Evolutionary conservation across 2,888 invertebrate genomes (phyloP).

Genomic region (Caenorhabditis macrosperma): DNA sequence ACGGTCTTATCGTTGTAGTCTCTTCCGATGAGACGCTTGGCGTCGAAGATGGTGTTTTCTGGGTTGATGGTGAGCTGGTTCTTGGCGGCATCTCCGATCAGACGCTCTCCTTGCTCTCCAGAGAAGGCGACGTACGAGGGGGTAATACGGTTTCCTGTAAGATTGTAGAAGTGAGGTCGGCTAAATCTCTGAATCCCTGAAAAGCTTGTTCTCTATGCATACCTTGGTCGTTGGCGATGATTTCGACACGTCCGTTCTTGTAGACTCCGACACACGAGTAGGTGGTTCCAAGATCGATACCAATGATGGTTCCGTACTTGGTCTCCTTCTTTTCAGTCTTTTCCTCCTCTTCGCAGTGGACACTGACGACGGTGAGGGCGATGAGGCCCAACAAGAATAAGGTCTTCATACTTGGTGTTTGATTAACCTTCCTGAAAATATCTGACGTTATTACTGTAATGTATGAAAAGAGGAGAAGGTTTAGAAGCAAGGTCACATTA

Average conservation of each 20-base stretch:
- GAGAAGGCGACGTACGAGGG: slow-evolving; percentile 80
- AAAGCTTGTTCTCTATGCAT: slow-evolving; percentile 49
- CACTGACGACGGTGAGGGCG: slow-evolving; percentile 69
- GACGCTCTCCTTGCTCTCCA: slow-evolving; percentile 77
- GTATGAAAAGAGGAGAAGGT: not conserved
- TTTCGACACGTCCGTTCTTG: slow-evolving; percentile 82
- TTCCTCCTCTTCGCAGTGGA: slow-evolving; percentile 69
- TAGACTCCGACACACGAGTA: slow-evolving; percentile 81
- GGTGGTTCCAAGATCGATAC: slow-evolving; percentile 81
- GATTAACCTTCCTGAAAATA: slow-evolving; percentile 36
- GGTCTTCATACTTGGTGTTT: slow-evolving; percentile 72
- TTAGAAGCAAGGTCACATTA: slow-evolving; percentile 24
- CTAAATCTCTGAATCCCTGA: not conserved
- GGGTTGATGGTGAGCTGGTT: slow-evolving; percentile 99
- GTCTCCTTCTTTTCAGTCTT: slow-evolving; percentile 68
- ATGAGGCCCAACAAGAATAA: slow-evolving; percentile 70
- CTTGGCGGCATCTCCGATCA: slow-evolving; percentile 96
- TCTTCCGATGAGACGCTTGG: slow-evolving; percentile 96
- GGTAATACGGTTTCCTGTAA: slow-evolving; percentile 77
- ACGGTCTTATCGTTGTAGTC: slow-evolving; percentile 93
- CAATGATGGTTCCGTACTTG: slow-evolving; percentile 80
- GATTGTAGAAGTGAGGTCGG: not conserved
- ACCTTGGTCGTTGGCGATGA: slow-evolving; percentile 80
- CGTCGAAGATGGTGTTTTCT: slow-evolving; percentile 98
- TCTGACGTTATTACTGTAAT: not conserved